Evolutionary conservation across 2,888 invertebrate species (phyloP).

Genomic region (Thera obeliscata): DNA sequence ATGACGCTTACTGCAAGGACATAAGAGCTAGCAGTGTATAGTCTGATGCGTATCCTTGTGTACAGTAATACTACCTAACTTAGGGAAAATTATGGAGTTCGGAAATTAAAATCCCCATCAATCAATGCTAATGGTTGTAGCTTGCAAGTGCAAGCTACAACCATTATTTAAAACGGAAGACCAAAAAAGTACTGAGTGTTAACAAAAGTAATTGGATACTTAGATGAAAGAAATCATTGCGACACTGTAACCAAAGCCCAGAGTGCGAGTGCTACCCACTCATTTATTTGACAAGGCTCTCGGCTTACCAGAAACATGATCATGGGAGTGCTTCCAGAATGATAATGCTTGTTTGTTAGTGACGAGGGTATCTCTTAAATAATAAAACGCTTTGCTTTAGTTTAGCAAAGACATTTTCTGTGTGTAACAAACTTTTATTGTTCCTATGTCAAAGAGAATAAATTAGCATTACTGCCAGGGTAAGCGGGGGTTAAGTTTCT

Average conservation of each 20-base stretch:
- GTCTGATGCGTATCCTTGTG: too few relatives aligned
- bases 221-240: constrained; percentile 13
- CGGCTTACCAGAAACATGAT: constrained; percentile 25
- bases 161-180: too few relatives aligned
- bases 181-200: too few relatives aligned
- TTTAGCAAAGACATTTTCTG: constrained; percentile 3
- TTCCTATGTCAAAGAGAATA: neutral
- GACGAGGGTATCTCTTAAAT: constrained; percentile 25
- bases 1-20: too few relatives aligned
- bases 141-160: too few relatives aligned
- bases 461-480: neutral
- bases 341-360: constrained; percentile 19
- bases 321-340: constrained; percentile 23
- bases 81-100: too few relatives aligned
- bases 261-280: constrained; percentile 8
- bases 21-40: too few relatives aligned
- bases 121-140: too few relatives aligned
- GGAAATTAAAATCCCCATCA: too few relatives aligned
- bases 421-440: neutral
- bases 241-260: constrained; percentile 8
- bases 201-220: neutral
- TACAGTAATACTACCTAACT: too few relatives aligned
- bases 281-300: constrained; percentile 21
- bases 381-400: constrained; percentile 13
- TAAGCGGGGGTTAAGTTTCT: neutral